These are phyloP conservation scores for Ormyrus nitidulus DNA, from an alignment of 2,888 invertebrate genomes.

Conservation along the genomic window DNA sequence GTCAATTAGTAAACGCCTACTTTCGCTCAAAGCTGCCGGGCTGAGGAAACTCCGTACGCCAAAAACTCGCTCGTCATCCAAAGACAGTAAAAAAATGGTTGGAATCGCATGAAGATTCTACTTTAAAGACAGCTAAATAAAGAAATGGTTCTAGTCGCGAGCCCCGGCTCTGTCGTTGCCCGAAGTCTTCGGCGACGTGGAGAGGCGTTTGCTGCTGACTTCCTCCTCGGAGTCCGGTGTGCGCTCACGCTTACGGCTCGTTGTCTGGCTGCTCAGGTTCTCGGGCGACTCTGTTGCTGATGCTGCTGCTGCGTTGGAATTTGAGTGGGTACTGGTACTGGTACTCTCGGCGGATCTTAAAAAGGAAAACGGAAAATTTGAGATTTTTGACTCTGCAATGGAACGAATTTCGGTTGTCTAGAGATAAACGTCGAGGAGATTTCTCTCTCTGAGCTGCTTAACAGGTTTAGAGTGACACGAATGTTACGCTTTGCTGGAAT, in stretches of 20 bases:
- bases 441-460: too few species aligned
- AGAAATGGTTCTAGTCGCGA: not conserved
- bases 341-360: constrained; percentile 50
- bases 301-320: not conserved
- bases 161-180: constrained; percentile 33
- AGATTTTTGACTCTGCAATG: too few species aligned
- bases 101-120: too few species aligned
- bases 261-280: constrained; percentile 38
- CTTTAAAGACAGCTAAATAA: not conserved
- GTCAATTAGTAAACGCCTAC: too few species aligned
- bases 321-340: constrained; percentile 35
- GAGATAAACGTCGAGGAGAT: too few species aligned
- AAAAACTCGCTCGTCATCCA: too few species aligned
- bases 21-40: too few species aligned
- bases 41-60: too few species aligned
- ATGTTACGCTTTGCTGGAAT: too few species aligned
- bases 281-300: constrained; percentile 32
- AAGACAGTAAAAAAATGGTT: too few species aligned
- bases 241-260: constrained; percentile 68
- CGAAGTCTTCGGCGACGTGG: not conserved
- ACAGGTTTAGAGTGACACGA: too few species aligned
- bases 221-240: constrained; percentile 63
- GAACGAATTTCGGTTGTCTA: too few species aligned
- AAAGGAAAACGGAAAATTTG: not conserved
- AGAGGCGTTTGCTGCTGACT: not conserved